Base-by-base conservation (phyloP, 2,113 vertebrate species). In the Lasiurus cinereus region DNA sequence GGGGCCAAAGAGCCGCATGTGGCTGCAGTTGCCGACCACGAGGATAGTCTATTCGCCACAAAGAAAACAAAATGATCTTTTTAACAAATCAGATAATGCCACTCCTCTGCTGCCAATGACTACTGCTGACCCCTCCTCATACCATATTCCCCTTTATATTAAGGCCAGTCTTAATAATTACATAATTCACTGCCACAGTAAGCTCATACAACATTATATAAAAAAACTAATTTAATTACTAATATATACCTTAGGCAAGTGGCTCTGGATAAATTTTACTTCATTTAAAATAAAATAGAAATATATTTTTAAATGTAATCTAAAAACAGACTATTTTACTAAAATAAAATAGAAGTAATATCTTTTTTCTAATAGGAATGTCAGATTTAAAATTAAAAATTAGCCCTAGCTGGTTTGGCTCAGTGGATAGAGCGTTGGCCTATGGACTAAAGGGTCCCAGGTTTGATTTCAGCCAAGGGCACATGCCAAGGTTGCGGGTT, bases 341-440 rank as follows among this genome's bases (percentile, higher is more conserved):
- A 87, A 94, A 79, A 94, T 80, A 21, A 95, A 94, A 90, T 22
- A 78, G n/a, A 92, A 92, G 67, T 83, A 66, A 78, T 90, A 54
- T 7, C 82, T 70, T 94, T 94, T 11, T 92, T 88, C 48, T 77
- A 96, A 93, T 5, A 94, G 18, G 39, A 86, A 77, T 1, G 93
- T 64, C 77, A 82, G 31, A 18, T 95, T 95, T 73, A 94, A 92
- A 73, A 76, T 19, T 12, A 36, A 96, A 97, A 64, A 36, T 97
- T 97, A 99, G 59, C 56, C 56, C 22, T 62, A 62, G 22, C 56
- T 62, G 56, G 22, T 62, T 62, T 62, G 22, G 22, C 56, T 62
- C 56, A 62, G 22, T 59, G 22, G 56, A 24, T 59, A 59, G 56
- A 62, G 22, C 10, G 8, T 62, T 62, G 59, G 59, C 10, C 59